Evolutionary conservation across 2,888 invertebrate genomes (phyloP), one percentile per base, ranked within the genome.

Genomic region (Acleris laterana): DNA sequence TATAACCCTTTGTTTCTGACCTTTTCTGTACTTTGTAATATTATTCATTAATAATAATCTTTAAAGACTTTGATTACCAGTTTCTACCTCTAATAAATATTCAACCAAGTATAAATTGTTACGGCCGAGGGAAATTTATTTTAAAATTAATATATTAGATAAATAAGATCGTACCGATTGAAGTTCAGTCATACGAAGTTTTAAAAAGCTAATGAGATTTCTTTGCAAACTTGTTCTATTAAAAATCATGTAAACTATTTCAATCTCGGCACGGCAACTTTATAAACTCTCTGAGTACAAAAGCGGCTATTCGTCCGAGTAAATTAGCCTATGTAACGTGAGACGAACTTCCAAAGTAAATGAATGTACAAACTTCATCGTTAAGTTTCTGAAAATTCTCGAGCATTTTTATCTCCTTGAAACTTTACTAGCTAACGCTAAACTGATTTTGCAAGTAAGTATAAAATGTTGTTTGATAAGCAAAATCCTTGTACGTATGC

Each of bases 221-320:
- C 52, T 53, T 60, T 60, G 9, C 49, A 42, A 53, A 60, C 59
- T 49, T 42, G 42, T 49, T 50, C 44, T 28, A 55, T 65, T 60
- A 28, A 49, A 55, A 60, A 60, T 52, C 49, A 42, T 28, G 38
- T 20, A 22, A 65, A 60, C 66, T 66, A 57, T 57, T 61, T 57
- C 46, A 62, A 61, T 66, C 57, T 44, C 25, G 19, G 50, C 22
- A 25, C 7, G 19, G 16, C n/a, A 56, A 56, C 51, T 61, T 51
- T 22, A 50, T 19, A 52, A 61, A 61, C 32, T 61, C 42, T 17
- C 20, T 25, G n/a, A 28, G 16, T 13, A 32, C 38, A 32, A 17
- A 50, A 20, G 46, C 28, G 61, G 49, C 42, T 53, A 22, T 32
- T 20, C 50, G 49, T 65, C 55, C 22, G 56, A 66, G 56, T 56